phyloP scores from a whole-genome alignment of 2,888 invertebrate genomes.

The Brachypalpus laphriformis region DNA sequence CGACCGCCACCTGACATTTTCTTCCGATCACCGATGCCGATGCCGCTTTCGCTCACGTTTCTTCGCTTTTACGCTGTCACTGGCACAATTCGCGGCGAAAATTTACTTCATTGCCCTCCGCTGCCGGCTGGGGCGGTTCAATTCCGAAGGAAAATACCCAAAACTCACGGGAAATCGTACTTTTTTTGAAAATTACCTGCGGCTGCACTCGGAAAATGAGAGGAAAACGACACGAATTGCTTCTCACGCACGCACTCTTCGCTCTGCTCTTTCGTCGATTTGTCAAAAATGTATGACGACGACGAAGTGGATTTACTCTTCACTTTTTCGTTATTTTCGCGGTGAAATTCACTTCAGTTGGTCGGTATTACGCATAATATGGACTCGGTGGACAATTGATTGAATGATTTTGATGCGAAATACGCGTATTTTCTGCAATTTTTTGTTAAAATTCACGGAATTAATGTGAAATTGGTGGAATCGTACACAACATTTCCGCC shows the following conservation, averaged over 20 bases:
- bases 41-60: conserved; percentile 16
- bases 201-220: conserved; percentile 27
- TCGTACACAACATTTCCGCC: conserved; percentile 70
- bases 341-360: conserved; percentile 12
- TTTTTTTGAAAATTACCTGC: not conserved
- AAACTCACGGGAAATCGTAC: not conserved
- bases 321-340: conserved; percentile 14
- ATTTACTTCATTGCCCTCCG: conserved; percentile 37
- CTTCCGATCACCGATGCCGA: no score
- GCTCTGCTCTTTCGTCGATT: conserved; percentile 60
- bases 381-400: not conserved
- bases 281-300: conserved; percentile 57
- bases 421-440: conserved; percentile 33
- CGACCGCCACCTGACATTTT: conserved; percentile 81
- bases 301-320: conserved; percentile 58
- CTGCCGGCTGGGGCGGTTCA: conserved; percentile 38
- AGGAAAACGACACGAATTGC: conserved; percentile 37
- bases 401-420: not conserved
- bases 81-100: conserved; percentile 12
- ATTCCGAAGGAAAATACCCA: not conserved
- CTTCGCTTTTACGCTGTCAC: conserved; percentile 9
- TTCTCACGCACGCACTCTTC: conserved; percentile 66
- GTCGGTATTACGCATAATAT: not conserved
- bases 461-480: conserved; percentile 27
- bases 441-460: conserved; percentile 35